Conservation (phyloP, 2,797 vertebrate genomes). For the Onychomys arenicola region DNA sequence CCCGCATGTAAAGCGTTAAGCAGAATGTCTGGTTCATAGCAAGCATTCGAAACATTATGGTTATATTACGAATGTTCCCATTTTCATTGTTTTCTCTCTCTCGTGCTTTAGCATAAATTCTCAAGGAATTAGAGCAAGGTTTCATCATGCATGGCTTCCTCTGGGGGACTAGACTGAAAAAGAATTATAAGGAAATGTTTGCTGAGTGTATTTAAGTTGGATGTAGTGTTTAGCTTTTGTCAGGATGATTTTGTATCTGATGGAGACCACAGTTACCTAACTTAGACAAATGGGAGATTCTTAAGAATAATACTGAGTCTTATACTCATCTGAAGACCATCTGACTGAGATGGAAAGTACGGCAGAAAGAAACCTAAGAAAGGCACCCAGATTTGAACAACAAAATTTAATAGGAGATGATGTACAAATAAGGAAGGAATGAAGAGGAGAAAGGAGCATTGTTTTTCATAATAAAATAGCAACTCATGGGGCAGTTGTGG, state of each 20-base stretch:
- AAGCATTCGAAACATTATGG: not conserved
- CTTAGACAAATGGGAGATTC: not conserved
- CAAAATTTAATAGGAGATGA: constrained; percentile 25
- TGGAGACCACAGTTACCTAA: not conserved
- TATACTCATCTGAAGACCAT: not conserved
- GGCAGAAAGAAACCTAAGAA: not conserved
- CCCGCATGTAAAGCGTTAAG: not conserved
- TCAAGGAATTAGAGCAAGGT: not conserved
- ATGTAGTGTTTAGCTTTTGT: constrained; percentile 12
- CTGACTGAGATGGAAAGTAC: not conserved
- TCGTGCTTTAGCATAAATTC: not conserved
- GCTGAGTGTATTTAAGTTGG: not conserved
- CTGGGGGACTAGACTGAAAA: constrained; percentile 16
- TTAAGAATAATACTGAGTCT: not conserved
- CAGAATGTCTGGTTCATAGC: not conserved
- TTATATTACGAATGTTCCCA: not conserved
- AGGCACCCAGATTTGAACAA: not conserved
- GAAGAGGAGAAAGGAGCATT: not conserved
- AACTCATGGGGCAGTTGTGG: too few species aligned
- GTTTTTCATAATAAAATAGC: not conserved
- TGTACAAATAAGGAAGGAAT: not conserved
- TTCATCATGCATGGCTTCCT: not conserved
- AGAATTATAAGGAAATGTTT: not conserved
- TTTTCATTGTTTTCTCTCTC: not conserved
- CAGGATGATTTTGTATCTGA: not conserved